phyloP scores from a whole-genome alignment of 2,113 vertebrate genomes.

The Oreochromis aureus region DNA sequence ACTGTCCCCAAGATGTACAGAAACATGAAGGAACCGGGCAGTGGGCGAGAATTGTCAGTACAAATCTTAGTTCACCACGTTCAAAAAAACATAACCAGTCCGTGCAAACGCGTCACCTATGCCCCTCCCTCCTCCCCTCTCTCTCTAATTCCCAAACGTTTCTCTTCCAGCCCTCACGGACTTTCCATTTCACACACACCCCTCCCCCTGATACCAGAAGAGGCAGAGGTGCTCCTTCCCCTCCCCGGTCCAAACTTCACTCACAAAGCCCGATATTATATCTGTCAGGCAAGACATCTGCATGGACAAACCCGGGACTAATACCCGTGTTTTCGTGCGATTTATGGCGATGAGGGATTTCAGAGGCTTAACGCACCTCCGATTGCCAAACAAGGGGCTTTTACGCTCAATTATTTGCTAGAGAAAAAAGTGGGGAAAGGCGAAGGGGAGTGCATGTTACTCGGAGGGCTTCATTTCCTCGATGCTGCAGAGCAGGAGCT shows the following conservation, averaged over 20 bases:
- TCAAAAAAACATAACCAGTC: neutral
- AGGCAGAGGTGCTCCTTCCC: constrained; percentile 41
- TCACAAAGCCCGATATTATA: constrained; percentile 45
- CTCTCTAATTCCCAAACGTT: neutral
- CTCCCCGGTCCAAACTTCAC: constrained; percentile 24
- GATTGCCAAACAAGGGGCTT: constrained; percentile 5
- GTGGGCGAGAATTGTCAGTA: neutral
- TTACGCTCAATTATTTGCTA: constrained; percentile 21
- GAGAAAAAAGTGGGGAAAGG: neutral
- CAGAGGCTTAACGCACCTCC: constrained; percentile 28
- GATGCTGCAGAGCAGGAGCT: constrained; percentile 61
- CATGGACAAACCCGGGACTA: constrained; percentile 31
- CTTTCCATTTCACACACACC: constrained; percentile 47
- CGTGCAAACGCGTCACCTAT: neutral
- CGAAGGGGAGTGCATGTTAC: constrained; percentile 57
- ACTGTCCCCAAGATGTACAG: neutral
- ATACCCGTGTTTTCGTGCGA: constrained; percentile 14
- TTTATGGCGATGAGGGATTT: constrained; percentile 47
- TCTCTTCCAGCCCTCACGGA: neutral
- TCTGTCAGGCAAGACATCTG: constrained; percentile 45
- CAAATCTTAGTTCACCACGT: neutral
- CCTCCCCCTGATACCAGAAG: constrained; percentile 55
- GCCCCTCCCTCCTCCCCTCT: constrained; percentile 10
- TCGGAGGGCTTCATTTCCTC: constrained; percentile 68
- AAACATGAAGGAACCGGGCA: neutral